Base-by-base conservation (phyloP, 2,888 invertebrate species). In the Leptinotarsa rubiginosa region DNA sequence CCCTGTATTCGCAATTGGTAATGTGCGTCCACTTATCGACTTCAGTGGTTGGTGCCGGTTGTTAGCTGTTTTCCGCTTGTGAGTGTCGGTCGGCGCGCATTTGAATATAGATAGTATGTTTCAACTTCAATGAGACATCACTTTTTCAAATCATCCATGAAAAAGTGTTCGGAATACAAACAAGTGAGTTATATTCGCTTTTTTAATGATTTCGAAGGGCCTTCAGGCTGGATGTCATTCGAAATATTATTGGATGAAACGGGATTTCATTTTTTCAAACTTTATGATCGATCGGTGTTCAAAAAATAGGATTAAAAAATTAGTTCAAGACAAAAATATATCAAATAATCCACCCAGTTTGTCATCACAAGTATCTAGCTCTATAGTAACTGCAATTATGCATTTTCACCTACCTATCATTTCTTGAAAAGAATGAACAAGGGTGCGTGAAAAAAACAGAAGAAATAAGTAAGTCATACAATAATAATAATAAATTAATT, bases 81-180 rank as follows among this genome's bases (percentile, higher is more conserved):
- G 56, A 62, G 62, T 62, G 62, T 62, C 41, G 31, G n/a, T 5
- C 16, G 13, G 62, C 41, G 62, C 62, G n/a, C 31, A 62, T 41
- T 41, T 62, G n/a, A 41, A 31, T 62, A 62, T 4, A n/a, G 41
- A 41, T 41, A 41, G 25, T 31, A 41, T 62, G 31, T 62, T 62
- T 62, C n/a, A 62, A n/a, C 62, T 62, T n/a, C 62, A n/a, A 62
- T 62, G 62, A 62, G 62, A 41, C 62, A 62, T 62, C 62, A 62
- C 62, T 62, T 62, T 62, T 62, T 62, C 62, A n/a, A 41, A 62
- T 16, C n/a, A 25, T 25, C 62, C 62, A 62, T 62, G 62, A 62
- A 62, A 62, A 62, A 62, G 31, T 25, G 62, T n/a, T 41, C 62
- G n/a, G 5, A n/a, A 16, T 7, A 62, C 31, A 5, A 3, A 41